A percentile compares a stretch with the other conserved stretches of the same genome.
Evolutionary conservation across 2,888 invertebrate genomes (phyloP).

Genomic region (Drosophila anceps): DNA sequence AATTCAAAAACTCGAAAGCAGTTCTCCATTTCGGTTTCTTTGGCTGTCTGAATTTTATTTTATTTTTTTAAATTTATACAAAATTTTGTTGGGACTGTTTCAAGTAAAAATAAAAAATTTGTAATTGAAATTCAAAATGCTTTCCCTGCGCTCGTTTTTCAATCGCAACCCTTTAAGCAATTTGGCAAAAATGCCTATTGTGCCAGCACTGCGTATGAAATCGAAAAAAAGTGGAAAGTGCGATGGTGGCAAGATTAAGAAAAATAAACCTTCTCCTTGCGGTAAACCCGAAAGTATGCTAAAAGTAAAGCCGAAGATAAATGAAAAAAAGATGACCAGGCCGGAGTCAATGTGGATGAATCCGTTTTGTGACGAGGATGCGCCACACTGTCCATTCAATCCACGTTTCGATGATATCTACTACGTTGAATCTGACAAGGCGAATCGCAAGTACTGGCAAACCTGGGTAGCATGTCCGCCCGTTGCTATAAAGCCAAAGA

Average conservation of each 20-base stretch:
- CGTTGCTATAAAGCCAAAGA: slow-evolving; percentile 59
- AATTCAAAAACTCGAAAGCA: neutral
- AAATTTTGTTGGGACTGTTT: slow-evolving; percentile 25
- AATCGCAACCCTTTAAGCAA: neutral
- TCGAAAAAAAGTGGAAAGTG: slow-evolving; percentile 37
- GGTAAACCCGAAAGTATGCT: slow-evolving; percentile 46
- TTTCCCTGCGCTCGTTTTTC: neutral
- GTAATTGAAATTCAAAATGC: slow-evolving; percentile 11
- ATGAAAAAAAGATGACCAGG: slow-evolving; percentile 13
- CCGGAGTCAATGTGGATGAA: slow-evolving; percentile 75
- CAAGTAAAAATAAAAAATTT: neutral
- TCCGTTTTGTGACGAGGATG: slow-evolving; percentile 61
- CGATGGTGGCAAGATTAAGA: neutral
- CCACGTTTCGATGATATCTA: slow-evolving; percentile 81
- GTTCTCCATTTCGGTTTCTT: slow-evolving; percentile 19
- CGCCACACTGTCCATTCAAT: slow-evolving; percentile 54
- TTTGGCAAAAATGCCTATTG: neutral
- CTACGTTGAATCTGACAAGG: slow-evolving; percentile 78
- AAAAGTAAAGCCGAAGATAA: neutral
- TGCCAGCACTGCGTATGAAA: slow-evolving; percentile 26
- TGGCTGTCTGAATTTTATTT: neutral
- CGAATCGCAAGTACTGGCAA: slow-evolving; percentile 79
- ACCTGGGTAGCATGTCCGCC: slow-evolving; percentile 83
- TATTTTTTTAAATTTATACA: neutral
- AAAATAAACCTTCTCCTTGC: slow-evolving; percentile 40